Evolutionary conservation across 2,888 invertebrate species (phyloP), one percentile per base, ranked within the genome.

Genomic region (Bedellia somnulentella): DNA sequence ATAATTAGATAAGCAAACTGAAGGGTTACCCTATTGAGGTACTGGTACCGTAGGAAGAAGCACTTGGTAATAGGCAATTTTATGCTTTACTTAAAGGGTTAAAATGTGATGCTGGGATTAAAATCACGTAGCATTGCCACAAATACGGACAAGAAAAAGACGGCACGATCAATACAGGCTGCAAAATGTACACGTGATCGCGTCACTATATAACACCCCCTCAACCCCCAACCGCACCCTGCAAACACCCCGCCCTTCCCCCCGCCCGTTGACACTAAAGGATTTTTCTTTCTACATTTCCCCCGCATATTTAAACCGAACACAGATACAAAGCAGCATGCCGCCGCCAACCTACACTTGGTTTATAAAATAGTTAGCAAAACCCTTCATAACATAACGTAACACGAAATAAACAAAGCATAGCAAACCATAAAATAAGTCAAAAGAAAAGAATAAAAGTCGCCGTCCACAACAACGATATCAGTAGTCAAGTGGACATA

Each of bases 121-220:
- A n/a, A n/a, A n/a, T 54, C 52, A 57, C 50, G 56, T 50, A 57
- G 54, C 49, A 51, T 42, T 42, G 43, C 48, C 50, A 49, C 51
- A 56, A 52, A 56, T 55, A 54, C 53, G 52, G 57, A 42, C 45
- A 50, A 58, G 57, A 62, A 61, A 57, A 60, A 60, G 57, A 56
- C 64, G 67, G 57, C 56, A 53, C 56, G 59, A 71, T 73, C 73
- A 71, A 71, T 73, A 73, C 68, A 54, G 51, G 61, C 70, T 70
- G 70, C 71, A 73, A 73, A 73, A 70, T 68, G 63, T 70, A 71
- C 70, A 73, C 71, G 70, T 71, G 68, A 70, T 71, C 71, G 63
- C 63, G 66, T 66, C 67, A 71, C 73, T 71, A 70, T 66, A 68
- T 66, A 71, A 64, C 68, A 62, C 62, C 64, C 66, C 58, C 66